These are phyloP conservation scores for Prunella himalayana DNA, from an alignment of 2,113 vertebrate species.

Conservation along the genomic window DNA sequence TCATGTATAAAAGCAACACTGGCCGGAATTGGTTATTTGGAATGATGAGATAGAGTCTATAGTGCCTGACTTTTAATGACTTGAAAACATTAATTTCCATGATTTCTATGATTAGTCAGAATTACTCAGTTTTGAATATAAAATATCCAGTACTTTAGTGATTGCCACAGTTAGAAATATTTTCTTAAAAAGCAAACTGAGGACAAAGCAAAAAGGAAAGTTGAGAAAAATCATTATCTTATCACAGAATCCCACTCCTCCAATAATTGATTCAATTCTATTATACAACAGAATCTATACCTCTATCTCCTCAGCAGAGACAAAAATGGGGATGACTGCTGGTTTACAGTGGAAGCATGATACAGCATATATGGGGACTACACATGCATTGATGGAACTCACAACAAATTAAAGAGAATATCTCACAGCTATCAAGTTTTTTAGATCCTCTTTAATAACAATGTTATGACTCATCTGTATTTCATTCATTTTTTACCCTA, in stretches of 20 bases:
- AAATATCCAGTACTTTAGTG: not conserved
- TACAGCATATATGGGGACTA: not conserved
- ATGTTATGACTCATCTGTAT: not conserved
- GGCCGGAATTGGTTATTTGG: not conserved
- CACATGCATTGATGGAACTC: not conserved
- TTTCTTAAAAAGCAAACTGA: not conserved
- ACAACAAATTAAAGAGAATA: not conserved
- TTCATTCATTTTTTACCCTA: not conserved
- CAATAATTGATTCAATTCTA: not conserved
- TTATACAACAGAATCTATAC: not conserved
- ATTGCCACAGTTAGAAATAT: not conserved
- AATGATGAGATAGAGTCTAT: not conserved
- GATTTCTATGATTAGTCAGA: not conserved
- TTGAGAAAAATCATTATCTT: not conserved
- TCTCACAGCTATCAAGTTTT: not conserved
- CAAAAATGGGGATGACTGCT: not conserved
- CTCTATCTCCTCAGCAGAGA: not conserved
- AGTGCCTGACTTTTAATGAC: not conserved
- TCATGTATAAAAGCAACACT: not conserved
- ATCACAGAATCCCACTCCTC: not conserved
- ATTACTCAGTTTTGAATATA: not conserved
- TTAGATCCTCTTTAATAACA: not conserved
- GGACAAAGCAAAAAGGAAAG: not conserved
- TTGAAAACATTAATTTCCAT: not conserved
- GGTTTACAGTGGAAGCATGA: not conserved